phyloP scores from a whole-genome alignment of 2,888 invertebrate genomes.

The Holacanthella duospinosa region DNA sequence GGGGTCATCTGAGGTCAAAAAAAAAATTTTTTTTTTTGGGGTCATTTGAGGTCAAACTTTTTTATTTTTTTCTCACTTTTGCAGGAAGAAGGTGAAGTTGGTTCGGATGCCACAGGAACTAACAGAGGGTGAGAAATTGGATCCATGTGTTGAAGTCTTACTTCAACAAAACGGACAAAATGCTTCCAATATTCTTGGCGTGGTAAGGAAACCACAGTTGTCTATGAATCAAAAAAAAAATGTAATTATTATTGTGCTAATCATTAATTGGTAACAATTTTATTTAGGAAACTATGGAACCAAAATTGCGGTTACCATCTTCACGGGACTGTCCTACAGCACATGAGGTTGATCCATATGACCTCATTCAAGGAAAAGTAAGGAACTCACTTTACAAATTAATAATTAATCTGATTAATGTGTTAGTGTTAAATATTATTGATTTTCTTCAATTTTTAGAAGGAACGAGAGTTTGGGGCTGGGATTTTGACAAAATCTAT shows the following conservation, averaged over 20 bases:
- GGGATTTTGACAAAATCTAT: constrained; percentile 29
- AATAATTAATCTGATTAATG: neutral
- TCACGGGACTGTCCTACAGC: neutral
- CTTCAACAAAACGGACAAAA: constrained; percentile 14
- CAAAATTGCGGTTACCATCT: neutral
- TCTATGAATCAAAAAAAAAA: neutral
- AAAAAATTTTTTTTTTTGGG: too few relatives aligned
- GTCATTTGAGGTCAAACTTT: neutral
- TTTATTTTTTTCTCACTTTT: neutral
- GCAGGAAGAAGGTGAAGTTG: constrained; percentile 22
- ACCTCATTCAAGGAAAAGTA: constrained; percentile 3
- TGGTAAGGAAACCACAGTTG: constrained; percentile 10
- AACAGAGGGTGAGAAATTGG: constrained; percentile 20
- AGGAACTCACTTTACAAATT: too few relatives aligned
- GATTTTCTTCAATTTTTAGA: neutral
- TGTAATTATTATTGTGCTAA: neutral
- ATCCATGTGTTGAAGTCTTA: constrained; percentile 21
- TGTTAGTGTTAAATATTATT: neutral
- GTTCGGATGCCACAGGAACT: constrained; percentile 24
- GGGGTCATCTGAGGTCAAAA: neutral
- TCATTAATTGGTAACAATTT: too few relatives aligned
- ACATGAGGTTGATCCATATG: constrained; percentile 1
- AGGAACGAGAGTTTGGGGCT: constrained; percentile 18
- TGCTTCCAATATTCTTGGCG: constrained; percentile 20
- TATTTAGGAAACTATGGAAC: constrained; percentile 12